Evolutionary conservation across 2,888 invertebrate genomes (phyloP), one percentile per base, ranked within the genome.

Genomic region (Keiferia lycopersicella): DNA sequence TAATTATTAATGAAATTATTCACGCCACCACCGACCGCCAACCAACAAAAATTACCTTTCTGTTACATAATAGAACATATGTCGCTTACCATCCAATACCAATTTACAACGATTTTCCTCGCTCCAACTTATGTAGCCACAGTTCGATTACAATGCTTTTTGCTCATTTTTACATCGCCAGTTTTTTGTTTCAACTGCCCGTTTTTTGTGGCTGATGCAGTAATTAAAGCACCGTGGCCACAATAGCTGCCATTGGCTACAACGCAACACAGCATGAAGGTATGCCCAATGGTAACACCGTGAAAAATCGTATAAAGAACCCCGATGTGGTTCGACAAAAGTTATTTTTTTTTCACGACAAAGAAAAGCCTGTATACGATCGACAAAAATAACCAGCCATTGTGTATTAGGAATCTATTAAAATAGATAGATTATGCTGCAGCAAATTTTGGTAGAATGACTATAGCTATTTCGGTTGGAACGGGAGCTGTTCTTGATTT

Each of bases 101-200:
- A 87, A 87, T 87, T 86, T 87, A 86, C 77, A 65, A 65, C 86
- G 75, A 87, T 87, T 87, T 82, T 84, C 85, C 75, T 79, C 87
- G 87, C 80, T 76, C 74, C 75, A 74, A 72, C 75, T 78, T 79
- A 76, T 75, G 72, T 81, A 79, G 71, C 67, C 68, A 61, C 65
- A 62, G 64, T 20, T 61, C 62, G 39, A 56, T 65, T 65, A 63
- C 58, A 66, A 71, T 76, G 16, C 48, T 79, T 76, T 77, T 73
- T 73, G 57, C 41, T 63, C 67, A 65, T 64, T 72, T 77, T 76
- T 78, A 73, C 71, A 69, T 68, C 67, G 67, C 66, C 68, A 64
- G 71, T 73, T 76, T 80, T 77, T 78, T 82, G 82, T 84, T 82
- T 80, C 75, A 72, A 76, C 66, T 70, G 67, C 65, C 68, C 64